These are phyloP conservation scores for Sphyrna mokarran DNA, from an alignment of 2,113 vertebrate genomes.

Conservation along the genomic window DNA sequence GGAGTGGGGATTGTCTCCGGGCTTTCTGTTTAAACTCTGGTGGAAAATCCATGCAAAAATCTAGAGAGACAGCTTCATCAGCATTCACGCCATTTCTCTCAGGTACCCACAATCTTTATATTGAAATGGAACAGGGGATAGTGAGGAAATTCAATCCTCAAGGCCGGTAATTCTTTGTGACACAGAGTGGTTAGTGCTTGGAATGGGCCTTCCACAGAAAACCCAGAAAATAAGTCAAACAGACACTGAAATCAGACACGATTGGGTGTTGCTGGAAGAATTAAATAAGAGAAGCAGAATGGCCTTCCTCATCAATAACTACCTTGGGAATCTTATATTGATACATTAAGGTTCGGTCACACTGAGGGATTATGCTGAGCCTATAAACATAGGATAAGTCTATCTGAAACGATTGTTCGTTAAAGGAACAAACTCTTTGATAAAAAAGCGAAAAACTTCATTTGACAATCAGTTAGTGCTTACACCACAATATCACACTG, in stretches of 20 bases:
- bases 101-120: neutral
- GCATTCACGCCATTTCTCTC: neutral
- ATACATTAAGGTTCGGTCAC: neutral
- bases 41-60: too few species aligned
- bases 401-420: neutral
- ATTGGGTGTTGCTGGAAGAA: neutral
- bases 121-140: neutral
- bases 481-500: neutral
- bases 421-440: neutral
- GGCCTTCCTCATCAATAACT: neutral
- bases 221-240: neutral
- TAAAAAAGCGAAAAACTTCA: neutral
- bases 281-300: neutral
- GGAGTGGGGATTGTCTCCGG: neutral
- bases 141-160: neutral
- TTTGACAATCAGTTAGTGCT: neutral
- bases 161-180: neutral
- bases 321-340: neutral
- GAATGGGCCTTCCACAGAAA: neutral
- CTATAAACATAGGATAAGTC: neutral
- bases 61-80: neutral
- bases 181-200: neutral
- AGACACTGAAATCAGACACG: too few species aligned
- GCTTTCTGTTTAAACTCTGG: neutral
- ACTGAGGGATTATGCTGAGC: neutral